These are phyloP conservation scores for Cepaea hortensis DNA, from an alignment of 2,888 invertebrate genomes.

Conservation along the genomic window DNA sequence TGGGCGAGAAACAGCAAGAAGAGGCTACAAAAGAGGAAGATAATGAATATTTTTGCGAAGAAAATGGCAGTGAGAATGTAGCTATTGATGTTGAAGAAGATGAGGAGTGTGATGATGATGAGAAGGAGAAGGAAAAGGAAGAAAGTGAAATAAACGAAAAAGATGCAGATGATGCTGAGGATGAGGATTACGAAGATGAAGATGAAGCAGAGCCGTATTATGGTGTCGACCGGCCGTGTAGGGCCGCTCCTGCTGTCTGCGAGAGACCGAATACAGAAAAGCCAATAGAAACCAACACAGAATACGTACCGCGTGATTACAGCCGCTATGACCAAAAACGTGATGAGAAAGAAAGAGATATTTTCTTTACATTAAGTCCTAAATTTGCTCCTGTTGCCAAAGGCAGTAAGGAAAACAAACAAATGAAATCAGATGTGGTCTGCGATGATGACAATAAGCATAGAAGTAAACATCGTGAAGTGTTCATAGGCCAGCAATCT, in stretches of 20 bases:
- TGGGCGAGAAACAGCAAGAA: not conserved
- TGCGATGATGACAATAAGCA: not conserved
- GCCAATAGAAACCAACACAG: not conserved
- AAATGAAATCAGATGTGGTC: not conserved
- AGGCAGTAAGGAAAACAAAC: not conserved
- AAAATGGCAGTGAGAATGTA: not conserved
- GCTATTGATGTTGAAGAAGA: not conserved
- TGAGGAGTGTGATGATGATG: not conserved
- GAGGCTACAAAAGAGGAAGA: not conserved
- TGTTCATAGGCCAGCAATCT: not conserved
- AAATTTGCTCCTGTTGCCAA: not conserved
- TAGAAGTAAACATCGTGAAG: no score
- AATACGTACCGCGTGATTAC: not conserved
- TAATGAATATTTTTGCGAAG: no score
- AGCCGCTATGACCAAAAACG: not conserved
- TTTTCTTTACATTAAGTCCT: not conserved
- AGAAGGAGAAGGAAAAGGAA: not conserved
- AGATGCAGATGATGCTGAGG: not conserved
- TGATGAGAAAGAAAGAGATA: not conserved
- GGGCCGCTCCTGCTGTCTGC: not conserved
- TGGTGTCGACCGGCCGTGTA: not conserved
- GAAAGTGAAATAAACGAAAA: not conserved
- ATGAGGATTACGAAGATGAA: not conserved
- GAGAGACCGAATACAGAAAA: not conserved
- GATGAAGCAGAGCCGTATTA: not conserved